Base-by-base conservation (phyloP, 2,113 vertebrate species). In the Tinamus guttatus region DNA sequence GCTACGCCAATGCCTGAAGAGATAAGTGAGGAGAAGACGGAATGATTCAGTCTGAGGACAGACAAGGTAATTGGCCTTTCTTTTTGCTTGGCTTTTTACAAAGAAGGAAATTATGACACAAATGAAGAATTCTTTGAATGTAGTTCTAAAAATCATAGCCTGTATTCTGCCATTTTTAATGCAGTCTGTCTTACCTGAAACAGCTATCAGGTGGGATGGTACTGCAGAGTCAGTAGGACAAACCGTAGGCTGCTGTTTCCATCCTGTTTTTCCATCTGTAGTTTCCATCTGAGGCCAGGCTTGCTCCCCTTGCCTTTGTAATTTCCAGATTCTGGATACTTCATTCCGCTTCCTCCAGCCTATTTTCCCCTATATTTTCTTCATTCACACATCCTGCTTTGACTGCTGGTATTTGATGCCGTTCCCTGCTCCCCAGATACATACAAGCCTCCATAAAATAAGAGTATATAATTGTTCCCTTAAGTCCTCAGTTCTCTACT, bases 131-230 rank as follows among this genome's bases (percentile, higher is more conserved):
- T 52, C 32, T 58, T 15, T 58, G 43, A 56, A 54, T 93, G 12
- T 86, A n/a, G 8, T 77, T 74, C 52, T 25, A 85, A 82, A 83
- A 62, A 52, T 49, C 10, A 49, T 7, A 58, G 6, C 20, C 65
- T 83, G 2, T 3, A 27, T 63, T 67, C 38, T 88, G 11, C 10
- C 1, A n/a, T 73, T 86, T 43, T 49, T 43, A 56, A 58, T 38
- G 8, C 16, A 58, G 9, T 21, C 27, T 92, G 4, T 58, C 49
- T 81, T 65, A 11, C 4, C 60, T 74, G 17, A 69, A 81, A 82
- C 63, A 6, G 45, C 25, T 2, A 3, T 71, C 11, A 20, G 0
- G 0, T 32, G 13, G 7, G 75, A 51, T 4, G 1, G 9, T 70
- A 13, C 27, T 40, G 11, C 15, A 62, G 22, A 49, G n/a, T 9